Conservation (phyloP, 2,797 vertebrate genomes). For the Acomys russatus region DNA sequence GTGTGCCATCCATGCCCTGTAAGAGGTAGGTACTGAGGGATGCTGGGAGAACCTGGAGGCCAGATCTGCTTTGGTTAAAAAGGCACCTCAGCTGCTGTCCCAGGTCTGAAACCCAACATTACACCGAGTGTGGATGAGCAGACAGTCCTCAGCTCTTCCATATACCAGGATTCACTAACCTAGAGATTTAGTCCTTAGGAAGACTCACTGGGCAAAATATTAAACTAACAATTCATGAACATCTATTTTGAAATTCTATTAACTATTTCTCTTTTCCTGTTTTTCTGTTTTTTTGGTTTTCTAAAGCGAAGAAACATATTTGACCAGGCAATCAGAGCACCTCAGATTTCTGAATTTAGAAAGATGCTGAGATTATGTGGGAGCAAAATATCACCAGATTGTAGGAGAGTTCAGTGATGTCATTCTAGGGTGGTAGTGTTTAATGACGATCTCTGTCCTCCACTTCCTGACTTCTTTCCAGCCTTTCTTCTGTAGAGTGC, state of each 20-base stretch:
- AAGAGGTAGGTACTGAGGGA: too few relatives aligned
- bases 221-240: not conserved
- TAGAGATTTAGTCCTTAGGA: constrained; percentile 10
- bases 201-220: not conserved
- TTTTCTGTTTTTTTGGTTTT: not conserved
- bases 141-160: not conserved
- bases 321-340: not conserved
- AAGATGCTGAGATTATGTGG: not conserved
- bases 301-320: constrained; percentile 8
- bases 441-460: not conserved
- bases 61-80: too few relatives aligned
- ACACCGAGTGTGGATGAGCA: not conserved
- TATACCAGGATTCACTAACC: not conserved
- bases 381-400: too few relatives aligned
- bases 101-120: too few relatives aligned
- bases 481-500: not conserved
- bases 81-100: too few relatives aligned
- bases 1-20: too few relatives aligned
- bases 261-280: constrained; percentile 26
- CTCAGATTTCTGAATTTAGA: not conserved
- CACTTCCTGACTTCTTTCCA: not conserved
- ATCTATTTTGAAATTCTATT: not conserved
- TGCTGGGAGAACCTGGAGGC: too few relatives aligned
- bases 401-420: not conserved
- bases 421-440: not conserved